phyloP scores from a whole-genome alignment of 1,140 invertebrate genomes.

The Calycopis cecrops region DNA sequence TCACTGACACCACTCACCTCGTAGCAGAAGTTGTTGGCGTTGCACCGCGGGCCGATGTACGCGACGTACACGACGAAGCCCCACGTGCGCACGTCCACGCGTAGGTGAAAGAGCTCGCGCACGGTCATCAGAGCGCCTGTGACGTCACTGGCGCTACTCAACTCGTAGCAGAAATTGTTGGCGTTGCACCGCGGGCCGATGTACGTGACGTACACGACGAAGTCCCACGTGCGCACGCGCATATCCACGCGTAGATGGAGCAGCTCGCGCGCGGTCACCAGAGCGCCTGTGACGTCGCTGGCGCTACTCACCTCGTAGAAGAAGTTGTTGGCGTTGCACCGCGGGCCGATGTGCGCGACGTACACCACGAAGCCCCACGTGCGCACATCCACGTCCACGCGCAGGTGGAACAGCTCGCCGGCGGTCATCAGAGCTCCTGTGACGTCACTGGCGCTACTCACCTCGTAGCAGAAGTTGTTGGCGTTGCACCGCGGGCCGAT shows the following conservation, averaged over 20 bases:
- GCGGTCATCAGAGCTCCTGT: constrained; percentile 18
- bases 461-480: constrained; percentile 44
- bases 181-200: constrained; percentile 54
- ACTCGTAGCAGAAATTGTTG: constrained; percentile 45
- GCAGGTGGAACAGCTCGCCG: constrained; percentile 46
- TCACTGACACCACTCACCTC: constrained; percentile 43
- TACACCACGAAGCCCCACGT: constrained; percentile 39
- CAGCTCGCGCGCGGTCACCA: too few relatives aligned
- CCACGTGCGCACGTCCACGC: constrained; percentile 43
- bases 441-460: constrained; percentile 14
- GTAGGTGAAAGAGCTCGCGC: too few relatives aligned
- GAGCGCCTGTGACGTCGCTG: background rate
- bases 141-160: too few relatives aligned
- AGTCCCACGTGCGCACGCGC: constrained; percentile 39
- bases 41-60: constrained; percentile 53
- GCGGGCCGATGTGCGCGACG: constrained; percentile 55
- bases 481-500: constrained; percentile 54
- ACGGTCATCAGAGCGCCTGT: too few relatives aligned
- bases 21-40: constrained; percentile 43
- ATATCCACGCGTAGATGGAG: constrained; percentile 54
- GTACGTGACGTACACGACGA: constrained; percentile 43
- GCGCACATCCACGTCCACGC: constrained; percentile 43
- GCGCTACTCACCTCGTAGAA: constrained; percentile 40
- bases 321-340: constrained; percentile 40
- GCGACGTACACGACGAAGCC: constrained; percentile 42